Conservation (phyloP, 2,113 vertebrate genomes). For the Danionella cerebrum region DNA sequence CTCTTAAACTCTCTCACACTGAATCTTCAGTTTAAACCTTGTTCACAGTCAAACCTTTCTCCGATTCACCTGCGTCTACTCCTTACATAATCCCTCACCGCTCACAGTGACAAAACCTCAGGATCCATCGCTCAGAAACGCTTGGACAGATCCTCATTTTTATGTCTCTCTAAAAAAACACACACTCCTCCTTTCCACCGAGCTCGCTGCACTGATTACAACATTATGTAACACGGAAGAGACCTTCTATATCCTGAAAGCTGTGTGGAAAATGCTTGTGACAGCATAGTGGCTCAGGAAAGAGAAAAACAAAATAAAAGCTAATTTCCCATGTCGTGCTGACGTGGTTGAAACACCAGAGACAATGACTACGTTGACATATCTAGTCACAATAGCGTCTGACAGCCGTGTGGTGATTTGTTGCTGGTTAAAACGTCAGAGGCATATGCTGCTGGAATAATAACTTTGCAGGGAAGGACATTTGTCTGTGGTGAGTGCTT, state of each 20-base stretch:
- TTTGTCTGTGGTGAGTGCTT: constrained; percentile 46
- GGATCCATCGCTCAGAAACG: not conserved
- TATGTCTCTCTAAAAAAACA: constrained; percentile 17
- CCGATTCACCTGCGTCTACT: constrained; percentile 4
- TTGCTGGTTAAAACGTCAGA: constrained; percentile 27
- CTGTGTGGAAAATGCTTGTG: constrained; percentile 9
- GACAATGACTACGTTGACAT: constrained; percentile 29
- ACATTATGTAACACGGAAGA: constrained; percentile 10
- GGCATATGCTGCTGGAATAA: constrained; percentile 14
- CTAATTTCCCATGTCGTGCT: constrained; percentile 5
- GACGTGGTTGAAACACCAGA: constrained; percentile 15
- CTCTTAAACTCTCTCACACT: too few relatives aligned
- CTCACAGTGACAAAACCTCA: constrained; percentile 17
- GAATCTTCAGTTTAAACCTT: too few relatives aligned
- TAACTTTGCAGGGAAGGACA: constrained; percentile 18
- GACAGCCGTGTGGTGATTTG: constrained; percentile 27
- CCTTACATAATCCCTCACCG: constrained; percentile 2
- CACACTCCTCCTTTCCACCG: constrained; percentile 13
- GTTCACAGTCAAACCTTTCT: not conserved
- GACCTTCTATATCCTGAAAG: not conserved
- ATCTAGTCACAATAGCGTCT: constrained; percentile 25
- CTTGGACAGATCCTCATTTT: constrained; percentile 17
- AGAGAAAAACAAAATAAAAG: not conserved
- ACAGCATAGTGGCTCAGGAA: constrained; percentile 11
- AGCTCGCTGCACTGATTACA: constrained; percentile 10